phyloP scores from a whole-genome alignment of 2,797 vertebrate species.

The Acanthurus leucopareius region DNA sequence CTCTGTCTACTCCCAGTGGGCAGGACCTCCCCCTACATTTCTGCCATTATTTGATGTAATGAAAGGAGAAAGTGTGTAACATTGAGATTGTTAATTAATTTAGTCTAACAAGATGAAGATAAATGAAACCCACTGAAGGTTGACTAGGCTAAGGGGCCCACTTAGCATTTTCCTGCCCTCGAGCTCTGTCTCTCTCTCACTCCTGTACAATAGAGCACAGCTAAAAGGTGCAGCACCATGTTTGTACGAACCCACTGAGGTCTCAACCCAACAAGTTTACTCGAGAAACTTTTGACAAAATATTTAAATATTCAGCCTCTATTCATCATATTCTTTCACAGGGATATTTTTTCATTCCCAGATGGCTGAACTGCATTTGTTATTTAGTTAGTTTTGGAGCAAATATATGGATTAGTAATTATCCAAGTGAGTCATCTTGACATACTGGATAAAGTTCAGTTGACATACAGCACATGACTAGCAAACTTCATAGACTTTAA shows the following conservation, averaged over 20 bases:
- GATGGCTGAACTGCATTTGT: constrained; percentile 36
- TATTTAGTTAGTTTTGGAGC: constrained; percentile 49
- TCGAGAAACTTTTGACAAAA: constrained; percentile 50
- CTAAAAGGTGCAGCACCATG: constrained; percentile 77
- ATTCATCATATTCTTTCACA: constrained; percentile 21
- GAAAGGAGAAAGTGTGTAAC: constrained; percentile 98
- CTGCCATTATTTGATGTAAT: constrained; percentile 98
- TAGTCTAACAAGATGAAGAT: constrained; percentile 99
- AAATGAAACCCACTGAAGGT: constrained; percentile 95
- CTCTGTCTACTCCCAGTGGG: constrained; percentile 83
- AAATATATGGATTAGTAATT: constrained; percentile 48
- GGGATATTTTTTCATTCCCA: constrained; percentile 30
- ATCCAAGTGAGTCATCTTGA: constrained; percentile 69
- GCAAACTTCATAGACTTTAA: constrained; percentile 55
- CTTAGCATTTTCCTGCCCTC: constrained; percentile 89
- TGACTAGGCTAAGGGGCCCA: constrained; percentile 93
- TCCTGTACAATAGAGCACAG: constrained; percentile 78
- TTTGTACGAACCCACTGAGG: constrained; percentile 69
- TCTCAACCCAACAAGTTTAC: constrained; percentile 56
- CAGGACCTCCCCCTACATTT: constrained; percentile 88
- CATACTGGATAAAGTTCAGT: constrained; percentile 64
- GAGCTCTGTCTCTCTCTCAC: constrained; percentile 74
- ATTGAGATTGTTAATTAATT: constrained; percentile 99
- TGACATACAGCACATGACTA: constrained; percentile 45
- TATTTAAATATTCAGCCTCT: constrained; percentile 36